Evolutionary conservation across 2,797 vertebrate genomes (phyloP), one percentile per base, ranked within the genome.

Genomic region (Anisognathus igniventris): DNA sequence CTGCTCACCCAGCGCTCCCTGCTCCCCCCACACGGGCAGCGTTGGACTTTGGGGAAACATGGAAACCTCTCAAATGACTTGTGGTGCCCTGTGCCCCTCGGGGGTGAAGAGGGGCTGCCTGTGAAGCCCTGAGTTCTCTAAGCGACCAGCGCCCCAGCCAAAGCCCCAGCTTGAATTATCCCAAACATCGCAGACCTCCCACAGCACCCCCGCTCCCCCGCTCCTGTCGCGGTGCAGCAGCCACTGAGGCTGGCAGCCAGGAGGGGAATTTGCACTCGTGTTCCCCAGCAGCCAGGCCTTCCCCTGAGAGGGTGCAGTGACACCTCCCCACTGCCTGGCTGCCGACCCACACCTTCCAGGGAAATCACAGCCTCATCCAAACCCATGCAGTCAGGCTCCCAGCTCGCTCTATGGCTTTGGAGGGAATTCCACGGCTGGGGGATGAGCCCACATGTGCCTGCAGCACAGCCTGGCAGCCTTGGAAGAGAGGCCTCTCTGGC

Each of bases 171-270:
- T 7, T 14, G 33, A 0, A 0, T 18, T 2, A 30, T 27, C 50
- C 47, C 15, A 5, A 30, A 7, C 27, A 11, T 6, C 13, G 14
- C 82, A 23, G 42, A 14, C 19, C 28, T 50, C 48, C 27, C 3
- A 0, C 27, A 0, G 0, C 40, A 4, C 8, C 40, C 19, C 0
- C 0, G 18, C 48, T 66, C 56, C 80, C 33, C 54, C 2, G 0
- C 71, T 62, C 16, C 84, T 31, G 54, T 3, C 0, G 0, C 7
- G 24, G 39, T 30, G n/a, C 24, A 3, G 54, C 13, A 31, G 28
- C 25, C 8, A 20, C 50, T 1, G 47, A 11, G 1, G 2, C 68
- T 2, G 1, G 39, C 31, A 88, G 33, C 31, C 57, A 33, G 33
- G 28, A 71, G 79, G 68, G 65, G 73, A 92, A 57, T 42, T 91